A percentile compares a stretch with the other conserved stretches of the same genome.
phyloP scores from a whole-genome alignment of 1,140 invertebrate genomes.

The Plectus sambesii region DNA sequence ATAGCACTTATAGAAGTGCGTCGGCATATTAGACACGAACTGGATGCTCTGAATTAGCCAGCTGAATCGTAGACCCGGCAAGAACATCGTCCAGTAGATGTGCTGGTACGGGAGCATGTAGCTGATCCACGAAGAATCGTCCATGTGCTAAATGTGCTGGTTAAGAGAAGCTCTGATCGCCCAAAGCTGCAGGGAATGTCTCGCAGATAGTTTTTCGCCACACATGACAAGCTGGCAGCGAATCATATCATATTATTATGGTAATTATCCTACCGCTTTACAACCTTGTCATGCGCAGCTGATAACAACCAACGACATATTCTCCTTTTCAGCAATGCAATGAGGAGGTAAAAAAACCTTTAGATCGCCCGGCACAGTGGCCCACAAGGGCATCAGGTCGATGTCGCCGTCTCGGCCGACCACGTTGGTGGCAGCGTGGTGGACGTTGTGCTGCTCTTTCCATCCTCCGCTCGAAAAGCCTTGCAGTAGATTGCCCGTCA shows the following conservation, averaged over 20 bases:
- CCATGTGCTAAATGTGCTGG: constrained; percentile 21
- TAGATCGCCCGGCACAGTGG: constrained; percentile 39
- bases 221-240: no score
- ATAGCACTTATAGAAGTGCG: constrained; percentile 33
- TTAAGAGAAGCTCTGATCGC: no score
- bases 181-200: no score
- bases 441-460: constrained; percentile 46
- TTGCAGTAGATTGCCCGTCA: constrained; percentile 40
- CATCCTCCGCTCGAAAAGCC: constrained; percentile 44
- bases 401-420: constrained; percentile 42
- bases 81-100: constrained; percentile 37
- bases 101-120: constrained; percentile 41
- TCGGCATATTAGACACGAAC: constrained; percentile 36
- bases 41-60: constrained; percentile 41
- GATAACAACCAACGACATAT: constrained; percentile 5
- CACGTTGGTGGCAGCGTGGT: constrained; percentile 44
- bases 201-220: no score
- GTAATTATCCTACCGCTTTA: no score
- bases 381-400: constrained; percentile 41
- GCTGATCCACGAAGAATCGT: constrained; percentile 23
- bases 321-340: no score
- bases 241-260: no score
- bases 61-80: constrained; percentile 40
- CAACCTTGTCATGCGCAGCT: no score
- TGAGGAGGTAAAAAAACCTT: constrained; percentile 31